These are phyloP conservation scores for Pseudococcus longispinus DNA, from an alignment of 2,888 invertebrate species.

Conservation along the genomic window DNA sequence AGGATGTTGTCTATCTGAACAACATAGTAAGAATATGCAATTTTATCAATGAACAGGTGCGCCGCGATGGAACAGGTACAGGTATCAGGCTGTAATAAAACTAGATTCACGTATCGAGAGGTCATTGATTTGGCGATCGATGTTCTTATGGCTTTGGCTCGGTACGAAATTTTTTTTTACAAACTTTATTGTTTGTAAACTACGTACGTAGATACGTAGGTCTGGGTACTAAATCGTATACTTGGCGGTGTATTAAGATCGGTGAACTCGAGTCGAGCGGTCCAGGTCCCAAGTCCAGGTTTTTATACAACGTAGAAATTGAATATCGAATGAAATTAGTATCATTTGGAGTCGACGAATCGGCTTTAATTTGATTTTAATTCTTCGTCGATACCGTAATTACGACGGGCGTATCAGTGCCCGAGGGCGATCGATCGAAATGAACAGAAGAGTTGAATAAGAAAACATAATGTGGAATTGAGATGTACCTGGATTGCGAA, in stretches of 20 bases:
- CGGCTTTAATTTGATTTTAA: conserved; percentile 40
- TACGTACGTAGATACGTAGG: neutral
- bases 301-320: neutral
- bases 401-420: neutral
- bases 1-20: too few species aligned
- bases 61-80: neutral
- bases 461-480: neutral
- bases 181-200: conserved; percentile 32
- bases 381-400: conserved; percentile 29
- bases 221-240: neutral
- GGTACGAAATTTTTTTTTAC: conserved; percentile 1
- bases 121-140: conserved; percentile 21
- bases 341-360: conserved; percentile 31
- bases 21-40: conserved; percentile 1
- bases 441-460: neutral
- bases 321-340: conserved; percentile 38
- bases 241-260: neutral
- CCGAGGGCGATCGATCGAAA: neutral
- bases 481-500: conserved; percentile 25
- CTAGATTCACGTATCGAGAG: conserved; percentile 26
- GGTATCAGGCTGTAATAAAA: conserved; percentile 9
- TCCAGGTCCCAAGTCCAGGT: too few species aligned
- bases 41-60: conserved; percentile 43
- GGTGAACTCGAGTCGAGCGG: neutral
- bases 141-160: neutral